Evolutionary conservation across 1,140 invertebrate species (phyloP), one percentile per base, ranked within the genome.

Genomic region (Drosophila sulfurigaster): DNA sequence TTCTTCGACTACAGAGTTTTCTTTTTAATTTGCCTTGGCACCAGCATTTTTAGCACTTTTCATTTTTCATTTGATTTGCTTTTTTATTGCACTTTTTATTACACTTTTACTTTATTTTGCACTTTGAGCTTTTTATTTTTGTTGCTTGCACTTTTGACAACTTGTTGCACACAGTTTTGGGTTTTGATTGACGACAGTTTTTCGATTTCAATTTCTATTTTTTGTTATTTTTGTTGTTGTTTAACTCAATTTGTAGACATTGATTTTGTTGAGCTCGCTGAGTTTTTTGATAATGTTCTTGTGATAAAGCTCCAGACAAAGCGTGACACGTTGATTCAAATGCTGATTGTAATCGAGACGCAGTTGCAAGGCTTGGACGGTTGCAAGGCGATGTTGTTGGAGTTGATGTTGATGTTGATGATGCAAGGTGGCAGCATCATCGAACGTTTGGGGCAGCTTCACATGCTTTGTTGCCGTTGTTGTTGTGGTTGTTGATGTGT

Each of bases 281-380:
- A 73, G 13, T 75, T 91, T 89, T 62, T 89, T 86, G 49, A 89
- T 82, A 51, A 89, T 79, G 69, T 91, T 91, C 73, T 91, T 89
- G 56, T 91, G 85, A 65, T 91, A 91, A 5, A 77, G 78, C 78
- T 91, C 79, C 54, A 91, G 51, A 46, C 67, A 75, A 65, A 91
- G 71, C 13, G 79, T 88, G 52, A 89, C 28, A 16, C 89, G 89
- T 46, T 80, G 72, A 56, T 81, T 91, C 13, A 89, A 69, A 63
- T 75, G 87, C 65, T 81, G 77, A 66, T 89, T 86, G 57, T 51
- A 67, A 8, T 79, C 75, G 41, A 82, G 59, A 32, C 72, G 82
- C 76, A 65, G 57, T 32, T 45, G 48, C 10, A 62, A 35, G 35
- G 15, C 51, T 48, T 60, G 62, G 35, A 69, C 25, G 48, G 52